Evolutionary conservation across 1,140 invertebrate genomes (phyloP).

Genomic region (Onthophagus taurus): DNA sequence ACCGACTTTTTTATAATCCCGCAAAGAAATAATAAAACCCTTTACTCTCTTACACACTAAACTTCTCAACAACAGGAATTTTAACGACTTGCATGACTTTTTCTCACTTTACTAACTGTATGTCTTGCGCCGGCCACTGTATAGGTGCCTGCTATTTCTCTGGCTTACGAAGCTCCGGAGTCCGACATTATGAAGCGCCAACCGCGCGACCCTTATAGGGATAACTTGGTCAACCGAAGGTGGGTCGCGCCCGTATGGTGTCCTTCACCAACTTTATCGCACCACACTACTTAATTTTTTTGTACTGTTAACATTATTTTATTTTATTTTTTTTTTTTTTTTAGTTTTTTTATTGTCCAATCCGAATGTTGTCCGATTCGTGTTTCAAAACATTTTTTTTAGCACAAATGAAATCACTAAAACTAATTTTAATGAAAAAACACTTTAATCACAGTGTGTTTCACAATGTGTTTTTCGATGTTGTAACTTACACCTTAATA

Average conservation of each 20-base stretch:
- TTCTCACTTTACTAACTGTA: conserved; percentile 42
- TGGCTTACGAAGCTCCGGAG: conserved; percentile 94
- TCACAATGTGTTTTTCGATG: no score
- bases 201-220: conserved; percentile 85
- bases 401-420: no score
- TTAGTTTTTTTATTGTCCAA: no score
- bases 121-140: conserved; percentile 36
- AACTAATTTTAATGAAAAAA: no score
- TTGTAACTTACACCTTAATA: no score
- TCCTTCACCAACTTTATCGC: conserved; percentile 21
- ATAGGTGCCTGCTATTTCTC: conserved; percentile 89
- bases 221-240: conserved; percentile 94
- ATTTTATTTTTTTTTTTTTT: not conserved
- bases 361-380: no score
- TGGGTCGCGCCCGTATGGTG: conserved; percentile 37
- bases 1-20: no score
- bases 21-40: no score
- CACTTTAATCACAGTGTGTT: no score
- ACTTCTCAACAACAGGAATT: conserved; percentile 17
- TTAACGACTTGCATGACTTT: conserved; percentile 15
- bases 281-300: conserved; percentile 19
- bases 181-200: conserved; percentile 95
- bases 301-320: not conserved
- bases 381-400: no score
- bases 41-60: conserved; percentile 7